phyloP scores from a whole-genome alignment of 1,140 invertebrate species.

The Zaprionus camerounensis region DNA sequence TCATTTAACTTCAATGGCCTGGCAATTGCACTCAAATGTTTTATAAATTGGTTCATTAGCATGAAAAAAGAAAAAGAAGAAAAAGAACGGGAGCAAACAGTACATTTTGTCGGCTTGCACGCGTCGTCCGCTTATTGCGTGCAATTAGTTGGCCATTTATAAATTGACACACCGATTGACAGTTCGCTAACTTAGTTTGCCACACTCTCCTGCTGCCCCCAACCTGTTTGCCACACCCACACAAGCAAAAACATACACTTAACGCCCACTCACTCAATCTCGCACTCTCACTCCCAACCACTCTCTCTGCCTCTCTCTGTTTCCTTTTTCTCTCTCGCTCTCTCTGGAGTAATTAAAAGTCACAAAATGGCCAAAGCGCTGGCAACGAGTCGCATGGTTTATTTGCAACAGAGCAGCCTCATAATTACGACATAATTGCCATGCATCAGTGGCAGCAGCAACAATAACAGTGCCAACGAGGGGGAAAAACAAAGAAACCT shows the following conservation, averaged over 20 bases:
- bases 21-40: conserved; percentile 71
- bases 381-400: conserved; percentile 48
- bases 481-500: conserved; percentile 38
- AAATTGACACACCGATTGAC: conserved; percentile 52
- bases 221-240: conserved; percentile 13
- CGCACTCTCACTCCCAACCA: background rate
- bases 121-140: conserved; percentile 33
- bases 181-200: conserved; percentile 42
- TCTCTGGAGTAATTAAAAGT: conserved; percentile 45
- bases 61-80: conserved; percentile 9
- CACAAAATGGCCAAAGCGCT: conserved; percentile 48
- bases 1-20: conserved; percentile 78
- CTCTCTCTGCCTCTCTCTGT: background rate
- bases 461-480: conserved; percentile 12
- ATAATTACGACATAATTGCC: conserved; percentile 71
- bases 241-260: background rate
- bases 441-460: conserved; percentile 44
- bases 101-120: background rate
- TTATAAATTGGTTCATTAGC: conserved; percentile 71
- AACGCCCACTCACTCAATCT: background rate
- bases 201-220: conserved; percentile 6
- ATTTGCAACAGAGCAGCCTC: conserved; percentile 62
- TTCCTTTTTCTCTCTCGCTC: background rate
- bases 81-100: background rate
- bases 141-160: conserved; percentile 55